Evolutionary conservation across 2,797 vertebrate species (phyloP), one percentile per base, ranked within the genome.

Genomic region (Takifugu rubripes): DNA sequence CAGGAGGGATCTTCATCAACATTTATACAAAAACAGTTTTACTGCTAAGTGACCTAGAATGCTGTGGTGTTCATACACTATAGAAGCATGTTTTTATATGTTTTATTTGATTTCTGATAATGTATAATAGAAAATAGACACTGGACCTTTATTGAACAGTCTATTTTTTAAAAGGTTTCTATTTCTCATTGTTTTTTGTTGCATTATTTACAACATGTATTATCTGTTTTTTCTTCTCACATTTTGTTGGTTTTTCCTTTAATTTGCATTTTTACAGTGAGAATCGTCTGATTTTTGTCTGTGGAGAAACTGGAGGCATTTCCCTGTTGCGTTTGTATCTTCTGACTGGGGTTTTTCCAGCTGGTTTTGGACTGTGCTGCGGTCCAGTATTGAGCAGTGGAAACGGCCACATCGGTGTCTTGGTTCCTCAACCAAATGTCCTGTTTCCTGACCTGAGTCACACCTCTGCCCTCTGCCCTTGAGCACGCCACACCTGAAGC

Each of bases 361-460:
- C 16, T 25, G 11, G 8, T 36, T 25, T 43, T 56, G 27, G 58
- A 61, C 29, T 24, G 25, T 21, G 21, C 21, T 1, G 21, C 21
- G 21, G 21, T 21, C 21, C 21, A n/a, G 48, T 59, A 64, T 74
- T 68, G 66, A 74, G 29, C 36, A 5, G 44, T 14, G 50, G 24
- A 65, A 56, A 61, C 59, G 55, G 29, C 27, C 56, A 56, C 4
- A 25, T 6, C 47, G 49, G 49, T 50, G 59, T 64, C 54, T 6
- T 54, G 5, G 5, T 56, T 45, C 21, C 21, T 21, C 21, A 21
- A 21, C 33, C 33, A 36, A 12, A 36, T 36, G 33, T 36, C 6
- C 11, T 3, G 12, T 36, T 11, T 11, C 2, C 2, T 11, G 12
- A 36, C 12, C 33, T 36, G 33, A 29, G 6, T 36, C 2, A 36